Base-by-base conservation (phyloP, 1,140 invertebrate genomes). In the Calycopis cecrops region DNA sequence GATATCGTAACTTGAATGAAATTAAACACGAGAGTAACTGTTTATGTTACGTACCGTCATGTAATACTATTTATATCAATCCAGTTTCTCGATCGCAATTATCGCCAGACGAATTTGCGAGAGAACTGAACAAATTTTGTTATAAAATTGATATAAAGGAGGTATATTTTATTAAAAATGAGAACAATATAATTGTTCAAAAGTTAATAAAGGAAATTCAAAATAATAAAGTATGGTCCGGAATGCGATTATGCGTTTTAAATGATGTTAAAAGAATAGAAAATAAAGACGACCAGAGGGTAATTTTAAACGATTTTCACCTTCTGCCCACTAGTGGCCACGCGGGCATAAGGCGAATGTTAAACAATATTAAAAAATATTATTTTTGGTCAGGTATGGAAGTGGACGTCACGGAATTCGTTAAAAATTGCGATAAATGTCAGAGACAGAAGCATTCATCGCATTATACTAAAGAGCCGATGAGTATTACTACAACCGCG, bases 51-150 rank as follows among this genome's bases (percentile, higher is more conserved):
- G 55, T 54, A 17, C 21, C 40, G 16, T 34, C 38, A 35, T 14
- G 40, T 28, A 28, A 6, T 28, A 59, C 40, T 42, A 52, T 64
- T 52, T 64, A 55, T 50, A 61, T 64, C 42, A 55, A 55, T 55
- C 58, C 55, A 59, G 10, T 16, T 54, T 57, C 48, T 58, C 60
- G 50, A 66, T 63, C 55, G 52, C 56, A 59, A 40, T 48, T 53
- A 47, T 52, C 60, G 53, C 62, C 40, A 60, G 60, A 18, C 49
- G 63, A 35, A 44, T 61, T 70, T 59, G 58, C 58, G 62, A 62
- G 58, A 53, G 60, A 60, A 28, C 35, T 67, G 34, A 33, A 11
- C 49, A 17, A 47, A 14, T 60, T 62, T 48, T 65, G 63, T 56
- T 48, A 14, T 12, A 3, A 44, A 35, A 21, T 35, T 9, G 28